These are phyloP conservation scores for Saguinus midas DNA, from an alignment of 2,113 vertebrate genomes.

Conservation along the genomic window DNA sequence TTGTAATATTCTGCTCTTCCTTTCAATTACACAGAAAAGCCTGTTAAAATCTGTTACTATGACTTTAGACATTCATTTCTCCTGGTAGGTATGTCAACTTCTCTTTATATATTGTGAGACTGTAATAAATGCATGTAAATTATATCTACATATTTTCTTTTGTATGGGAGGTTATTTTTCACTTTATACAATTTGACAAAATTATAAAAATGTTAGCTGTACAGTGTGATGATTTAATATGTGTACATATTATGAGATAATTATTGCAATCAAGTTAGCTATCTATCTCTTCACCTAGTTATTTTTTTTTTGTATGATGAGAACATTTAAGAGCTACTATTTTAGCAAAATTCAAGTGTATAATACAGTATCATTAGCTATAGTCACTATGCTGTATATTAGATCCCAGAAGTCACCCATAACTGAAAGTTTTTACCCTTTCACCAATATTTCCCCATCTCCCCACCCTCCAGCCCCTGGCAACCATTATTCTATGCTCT, in stretches of 20 bases:
- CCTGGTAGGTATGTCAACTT: neutral
- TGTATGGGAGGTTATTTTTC: neutral
- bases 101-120: neutral
- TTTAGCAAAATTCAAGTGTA: neutral
- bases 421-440: neutral
- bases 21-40: neutral
- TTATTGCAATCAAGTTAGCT: neutral
- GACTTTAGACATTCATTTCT: neutral
- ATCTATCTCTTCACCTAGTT: neutral
- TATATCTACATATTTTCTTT: neutral
- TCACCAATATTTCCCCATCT: neutral
- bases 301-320: neutral
- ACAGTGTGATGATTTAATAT: neutral
- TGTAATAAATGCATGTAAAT: neutral
- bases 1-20: neutral
- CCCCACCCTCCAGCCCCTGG: neutral
- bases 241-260: neutral
- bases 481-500: too few species aligned
- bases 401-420: neutral
- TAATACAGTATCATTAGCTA: neutral
- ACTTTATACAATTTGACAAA: neutral
- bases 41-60: neutral
- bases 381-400: too few species aligned
- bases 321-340: neutral
- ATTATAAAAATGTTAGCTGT: neutral